These are phyloP conservation scores for Nannoperca australis DNA, from an alignment of 2,797 vertebrate genomes.

Conservation along the genomic window DNA sequence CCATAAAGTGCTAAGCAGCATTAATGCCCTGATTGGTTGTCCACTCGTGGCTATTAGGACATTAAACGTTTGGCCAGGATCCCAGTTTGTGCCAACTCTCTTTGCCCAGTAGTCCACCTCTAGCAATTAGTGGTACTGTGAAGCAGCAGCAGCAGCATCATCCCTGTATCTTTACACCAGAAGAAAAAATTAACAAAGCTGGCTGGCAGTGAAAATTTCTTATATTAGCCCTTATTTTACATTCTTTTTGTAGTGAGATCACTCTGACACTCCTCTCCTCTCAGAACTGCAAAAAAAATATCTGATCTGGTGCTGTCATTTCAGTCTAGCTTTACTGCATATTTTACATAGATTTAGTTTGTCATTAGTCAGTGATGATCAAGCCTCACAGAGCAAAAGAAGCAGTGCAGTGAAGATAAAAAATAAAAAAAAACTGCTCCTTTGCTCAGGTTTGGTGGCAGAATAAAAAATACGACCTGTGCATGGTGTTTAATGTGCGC, in stretches of 20 bases:
- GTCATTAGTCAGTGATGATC: constrained; percentile 31
- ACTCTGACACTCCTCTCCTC: constrained; percentile 11
- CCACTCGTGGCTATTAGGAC: constrained; percentile 41
- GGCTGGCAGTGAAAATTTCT: constrained; percentile 16
- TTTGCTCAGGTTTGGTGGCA: constrained; percentile 19
- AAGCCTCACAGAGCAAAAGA: constrained; percentile 25
- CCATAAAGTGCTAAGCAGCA: constrained; percentile 46
- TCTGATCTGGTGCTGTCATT: constrained; percentile 35
- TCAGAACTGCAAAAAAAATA: constrained; percentile 16
- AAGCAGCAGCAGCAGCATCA: constrained; percentile 10
- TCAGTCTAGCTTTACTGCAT: constrained; percentile 28
- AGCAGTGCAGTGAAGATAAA: constrained; percentile 24
- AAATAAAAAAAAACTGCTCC: not conserved
- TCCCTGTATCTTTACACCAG: constrained; percentile 16
- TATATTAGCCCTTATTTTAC: constrained; percentile 34
- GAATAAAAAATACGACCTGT: constrained; percentile 32
- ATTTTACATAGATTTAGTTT: constrained; percentile 29
- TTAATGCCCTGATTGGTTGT: constrained; percentile 54
- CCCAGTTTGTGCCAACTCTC: constrained; percentile 36
- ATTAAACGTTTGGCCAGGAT: constrained; percentile 48
- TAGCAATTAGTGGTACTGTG: constrained; percentile 20
- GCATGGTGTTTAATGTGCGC: constrained; percentile 27
- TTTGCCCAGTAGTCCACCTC: constrained; percentile 20
- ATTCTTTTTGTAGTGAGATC: constrained; percentile 46
- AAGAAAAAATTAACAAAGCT: constrained; percentile 21